Percentiles rank a stretch among this genome's conserved stretches.
Conservation (phyloP, 2,113 vertebrate species). For the Oncorhynchus keta region DNA sequence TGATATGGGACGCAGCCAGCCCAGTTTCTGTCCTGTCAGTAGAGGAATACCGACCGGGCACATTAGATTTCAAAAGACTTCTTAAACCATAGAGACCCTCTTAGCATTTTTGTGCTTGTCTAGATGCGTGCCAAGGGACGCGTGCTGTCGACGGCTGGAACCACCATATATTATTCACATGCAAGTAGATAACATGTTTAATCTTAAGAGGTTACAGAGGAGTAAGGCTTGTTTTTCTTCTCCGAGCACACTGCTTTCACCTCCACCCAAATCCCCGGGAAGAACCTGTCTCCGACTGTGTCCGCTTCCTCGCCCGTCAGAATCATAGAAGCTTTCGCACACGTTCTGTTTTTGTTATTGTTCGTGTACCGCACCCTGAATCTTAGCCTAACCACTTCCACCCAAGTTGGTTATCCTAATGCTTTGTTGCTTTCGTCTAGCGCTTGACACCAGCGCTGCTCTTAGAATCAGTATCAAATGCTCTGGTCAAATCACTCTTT, state of each 20-base stretch:
- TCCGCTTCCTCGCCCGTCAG: conserved; percentile 46
- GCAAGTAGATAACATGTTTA: conserved; percentile 61
- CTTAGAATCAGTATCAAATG: background rate
- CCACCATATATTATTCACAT: conserved; percentile 51
- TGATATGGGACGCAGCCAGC: too few relatives aligned
- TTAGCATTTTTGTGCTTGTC: conserved; percentile 41
- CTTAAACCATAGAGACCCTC: conserved; percentile 31
- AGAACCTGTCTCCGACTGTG: conserved; percentile 52
- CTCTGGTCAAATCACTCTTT: background rate
- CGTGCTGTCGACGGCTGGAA: conserved; percentile 27
- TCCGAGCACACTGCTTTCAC: conserved; percentile 41
- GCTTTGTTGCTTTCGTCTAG: background rate
- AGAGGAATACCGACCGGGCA: conserved; percentile 28
- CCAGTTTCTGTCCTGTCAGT: conserved; percentile 24
- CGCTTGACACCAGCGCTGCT: too few relatives aligned
- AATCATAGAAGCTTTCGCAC: conserved; percentile 23
- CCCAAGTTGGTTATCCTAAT: background rate
- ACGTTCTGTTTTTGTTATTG: conserved; percentile 25
- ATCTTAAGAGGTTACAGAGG: conserved; percentile 62
- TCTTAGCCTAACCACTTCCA: background rate
- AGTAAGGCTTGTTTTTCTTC: conserved; percentile 30
- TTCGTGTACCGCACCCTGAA: conserved; percentile 15
- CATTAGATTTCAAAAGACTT: conserved; percentile 41
- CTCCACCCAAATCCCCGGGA: conserved; percentile 42
- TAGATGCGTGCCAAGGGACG: conserved; percentile 26